phyloP scores from a whole-genome alignment of 2,888 invertebrate species.

The Synergus laeviventris region DNA sequence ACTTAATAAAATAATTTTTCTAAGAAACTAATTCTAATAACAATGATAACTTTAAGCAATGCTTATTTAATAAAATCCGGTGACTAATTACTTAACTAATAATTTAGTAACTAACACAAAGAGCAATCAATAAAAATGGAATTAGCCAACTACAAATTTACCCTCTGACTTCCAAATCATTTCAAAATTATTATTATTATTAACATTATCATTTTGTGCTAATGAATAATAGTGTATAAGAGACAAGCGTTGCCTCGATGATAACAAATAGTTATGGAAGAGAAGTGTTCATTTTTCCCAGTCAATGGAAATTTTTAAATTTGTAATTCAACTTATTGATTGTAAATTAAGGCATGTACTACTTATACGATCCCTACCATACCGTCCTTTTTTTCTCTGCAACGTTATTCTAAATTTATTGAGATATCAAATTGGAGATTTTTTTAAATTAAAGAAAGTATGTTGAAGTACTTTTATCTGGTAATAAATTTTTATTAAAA shows the following conservation, averaged over 20 bases:
- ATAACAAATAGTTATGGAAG: not conserved
- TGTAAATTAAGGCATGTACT: too few relatives aligned
- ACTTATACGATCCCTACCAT: too few relatives aligned
- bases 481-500: too few relatives aligned
- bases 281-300: not conserved
- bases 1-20: not conserved
- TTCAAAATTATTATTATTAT: not conserved
- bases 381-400: too few relatives aligned
- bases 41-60: constrained; percentile 12
- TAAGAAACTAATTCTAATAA: not conserved
- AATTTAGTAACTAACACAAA: not conserved
- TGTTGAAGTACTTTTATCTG: too few relatives aligned
- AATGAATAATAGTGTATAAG: not conserved
- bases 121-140: not conserved
- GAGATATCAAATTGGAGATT: too few relatives aligned
- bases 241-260: not conserved
- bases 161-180: not conserved
- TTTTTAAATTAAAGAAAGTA: too few relatives aligned
- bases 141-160: not conserved
- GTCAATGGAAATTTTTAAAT: not conserved
- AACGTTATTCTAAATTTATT: too few relatives aligned
- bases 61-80: not conserved
- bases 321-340: not conserved
- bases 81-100: not conserved
- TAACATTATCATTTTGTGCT: not conserved